Evolutionary conservation across 2,113 vertebrate species (phyloP).

Genomic region (Aix galericulata): DNA sequence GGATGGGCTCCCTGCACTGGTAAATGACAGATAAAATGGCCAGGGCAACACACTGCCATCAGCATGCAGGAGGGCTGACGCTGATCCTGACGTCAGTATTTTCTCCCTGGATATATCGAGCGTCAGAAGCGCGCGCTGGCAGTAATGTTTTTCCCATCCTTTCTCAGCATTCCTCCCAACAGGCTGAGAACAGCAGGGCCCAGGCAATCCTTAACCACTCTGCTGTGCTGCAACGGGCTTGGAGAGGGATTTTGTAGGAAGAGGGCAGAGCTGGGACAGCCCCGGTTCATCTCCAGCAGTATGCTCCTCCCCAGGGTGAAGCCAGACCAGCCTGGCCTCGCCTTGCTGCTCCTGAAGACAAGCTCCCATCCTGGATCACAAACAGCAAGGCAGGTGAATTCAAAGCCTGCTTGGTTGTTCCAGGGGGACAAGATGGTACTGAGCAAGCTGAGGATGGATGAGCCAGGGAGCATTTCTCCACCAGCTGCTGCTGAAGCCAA

Average conservation of each 20-base stretch:
- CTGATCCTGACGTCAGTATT: background rate
- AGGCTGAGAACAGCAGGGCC: slow-evolving; percentile 36
- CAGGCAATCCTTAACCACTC: slow-evolving; percentile 15
- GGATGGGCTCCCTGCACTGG: background rate
- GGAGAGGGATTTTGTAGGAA: background rate
- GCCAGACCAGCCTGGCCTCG: background rate
- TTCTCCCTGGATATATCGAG: background rate
- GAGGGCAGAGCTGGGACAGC: background rate
- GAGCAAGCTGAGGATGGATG: background rate
- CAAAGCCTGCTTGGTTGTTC: background rate
- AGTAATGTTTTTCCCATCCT: background rate
- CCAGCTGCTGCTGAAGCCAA: background rate
- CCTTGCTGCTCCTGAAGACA: background rate
- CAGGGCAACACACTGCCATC: background rate
- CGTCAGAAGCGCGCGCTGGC: background rate
- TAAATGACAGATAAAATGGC: background rate
- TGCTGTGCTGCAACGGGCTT: background rate
- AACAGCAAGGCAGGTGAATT: background rate
- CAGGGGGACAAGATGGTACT: background rate
- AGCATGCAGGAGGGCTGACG: background rate
- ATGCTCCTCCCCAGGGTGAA: background rate
- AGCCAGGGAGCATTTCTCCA: background rate
- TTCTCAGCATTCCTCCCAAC: slow-evolving; percentile 12
- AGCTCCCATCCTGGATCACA: background rate
- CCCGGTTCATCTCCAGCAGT: background rate